Evolutionary conservation across 2,888 invertebrate genomes (phyloP).

Genomic region (Meloe dianella): DNA sequence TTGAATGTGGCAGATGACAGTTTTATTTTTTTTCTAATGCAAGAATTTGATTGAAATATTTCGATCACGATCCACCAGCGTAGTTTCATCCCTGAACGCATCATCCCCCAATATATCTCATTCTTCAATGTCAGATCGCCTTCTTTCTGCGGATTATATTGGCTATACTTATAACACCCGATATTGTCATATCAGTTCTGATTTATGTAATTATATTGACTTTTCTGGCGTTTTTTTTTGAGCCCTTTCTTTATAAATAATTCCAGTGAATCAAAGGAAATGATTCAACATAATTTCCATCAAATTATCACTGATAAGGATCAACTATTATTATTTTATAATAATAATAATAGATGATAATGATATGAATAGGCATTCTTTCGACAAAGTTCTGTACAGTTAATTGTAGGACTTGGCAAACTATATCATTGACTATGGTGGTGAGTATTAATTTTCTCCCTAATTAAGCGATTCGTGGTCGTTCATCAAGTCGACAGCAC

Average conservation of each 20-base stretch:
- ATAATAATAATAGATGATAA: constrained; percentile 15
- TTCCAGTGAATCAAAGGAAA: neutral
- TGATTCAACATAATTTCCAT: constrained; percentile 4
- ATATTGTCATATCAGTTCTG: constrained; percentile 57
- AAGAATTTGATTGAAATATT: constrained; percentile 38
- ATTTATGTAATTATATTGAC: constrained; percentile 60
- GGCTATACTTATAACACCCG: constrained; percentile 56
- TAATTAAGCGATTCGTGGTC: constrained; percentile 56
- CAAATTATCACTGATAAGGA: neutral
- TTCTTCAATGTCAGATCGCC: constrained; percentile 48
- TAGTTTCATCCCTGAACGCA: constrained; percentile 30
- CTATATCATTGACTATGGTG: constrained; percentile 19
- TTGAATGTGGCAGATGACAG: neutral
- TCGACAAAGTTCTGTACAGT: neutral
- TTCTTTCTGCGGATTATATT: constrained; percentile 52
- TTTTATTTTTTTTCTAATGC: neutral
- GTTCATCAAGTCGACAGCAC: constrained; percentile 47
- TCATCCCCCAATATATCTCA: constrained; percentile 32
- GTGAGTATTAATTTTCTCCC: constrained; percentile 57
- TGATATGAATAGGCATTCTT: neutral
- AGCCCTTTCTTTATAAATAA: neutral
- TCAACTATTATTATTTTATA: constrained; percentile 22
- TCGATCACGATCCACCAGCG: constrained; percentile 46
- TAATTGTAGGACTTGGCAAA: constrained; percentile 2
- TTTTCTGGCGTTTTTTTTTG: constrained; percentile 46